Conservation (phyloP, 2,797 vertebrate species). For the Staurois parvus region DNA sequence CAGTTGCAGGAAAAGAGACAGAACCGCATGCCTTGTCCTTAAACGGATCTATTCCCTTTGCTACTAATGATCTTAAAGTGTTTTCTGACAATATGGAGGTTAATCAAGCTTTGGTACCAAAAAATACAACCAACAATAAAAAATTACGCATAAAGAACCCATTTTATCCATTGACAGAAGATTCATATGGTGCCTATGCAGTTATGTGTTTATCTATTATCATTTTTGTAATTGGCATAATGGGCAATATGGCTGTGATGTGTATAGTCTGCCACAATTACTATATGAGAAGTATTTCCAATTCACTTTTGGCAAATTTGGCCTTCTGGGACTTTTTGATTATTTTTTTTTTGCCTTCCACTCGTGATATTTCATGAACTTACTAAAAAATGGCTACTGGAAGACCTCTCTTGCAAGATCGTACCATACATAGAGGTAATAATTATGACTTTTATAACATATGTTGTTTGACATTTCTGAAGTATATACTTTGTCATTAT, state of each 20-base stretch:
- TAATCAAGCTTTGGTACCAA: constrained; percentile 68
- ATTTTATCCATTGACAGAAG: constrained; percentile 89
- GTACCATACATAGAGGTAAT: constrained; percentile 97
- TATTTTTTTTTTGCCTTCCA: constrained; percentile 94
- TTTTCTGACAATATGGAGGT: constrained; percentile 72
- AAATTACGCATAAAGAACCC: constrained; percentile 84
- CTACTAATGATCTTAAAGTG: constrained; percentile 66
- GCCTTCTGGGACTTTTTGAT: constrained; percentile 96
- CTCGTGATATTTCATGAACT: constrained; percentile 93
- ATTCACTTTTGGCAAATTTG: constrained; percentile 93
- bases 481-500: background rate
- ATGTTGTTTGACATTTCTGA: background rate
- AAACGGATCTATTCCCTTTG: constrained; percentile 47
- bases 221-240: constrained; percentile 88
- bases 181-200: constrained; percentile 88
- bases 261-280: constrained; percentile 98
- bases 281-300: constrained; percentile 97
- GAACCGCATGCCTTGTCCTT: constrained; percentile 54
- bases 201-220: constrained; percentile 83
- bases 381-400: constrained; percentile 93
- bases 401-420: constrained; percentile 95
- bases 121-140: constrained; percentile 65
- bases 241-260: constrained; percentile 95
- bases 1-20: constrained; percentile 7
- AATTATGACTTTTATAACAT: background rate